phyloP scores from a whole-genome alignment of 2,113 vertebrate genomes.

The Pogonocichla stellata region DNA sequence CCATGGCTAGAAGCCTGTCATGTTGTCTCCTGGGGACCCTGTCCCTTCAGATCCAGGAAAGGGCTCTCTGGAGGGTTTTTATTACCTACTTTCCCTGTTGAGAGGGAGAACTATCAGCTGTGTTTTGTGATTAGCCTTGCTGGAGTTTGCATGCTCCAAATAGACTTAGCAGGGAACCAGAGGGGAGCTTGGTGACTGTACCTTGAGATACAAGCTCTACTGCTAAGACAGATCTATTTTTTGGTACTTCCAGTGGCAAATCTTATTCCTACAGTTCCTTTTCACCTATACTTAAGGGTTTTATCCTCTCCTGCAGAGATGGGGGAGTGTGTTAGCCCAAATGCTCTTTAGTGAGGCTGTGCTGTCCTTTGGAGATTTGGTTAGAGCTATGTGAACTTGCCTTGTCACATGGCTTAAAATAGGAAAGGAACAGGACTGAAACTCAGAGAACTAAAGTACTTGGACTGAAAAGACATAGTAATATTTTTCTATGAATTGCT shows the following conservation, averaged over 20 bases:
- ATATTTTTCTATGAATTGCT: neutral
- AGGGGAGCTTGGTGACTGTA: neutral
- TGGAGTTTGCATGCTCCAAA: neutral
- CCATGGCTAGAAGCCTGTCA: neutral
- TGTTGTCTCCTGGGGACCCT: neutral
- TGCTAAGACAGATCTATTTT: neutral
- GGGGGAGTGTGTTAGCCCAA: neutral
- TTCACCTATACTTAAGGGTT: neutral
- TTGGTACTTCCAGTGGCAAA: neutral
- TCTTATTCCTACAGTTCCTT: neutral
- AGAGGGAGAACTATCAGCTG: neutral
- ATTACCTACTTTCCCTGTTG: neutral
- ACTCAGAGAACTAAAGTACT: neutral
- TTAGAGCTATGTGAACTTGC: neutral
- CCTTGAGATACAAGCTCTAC: neutral
- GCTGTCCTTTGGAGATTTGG: neutral
- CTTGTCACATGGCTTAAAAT: neutral
- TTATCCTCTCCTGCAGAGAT: neutral
- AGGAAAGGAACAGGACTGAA: neutral
- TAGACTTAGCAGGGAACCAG: neutral
- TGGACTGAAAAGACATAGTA: neutral
- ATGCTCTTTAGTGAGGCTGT: neutral
- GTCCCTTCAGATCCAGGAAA: neutral
- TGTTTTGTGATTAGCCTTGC: neutral
- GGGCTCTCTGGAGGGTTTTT: neutral